Conservation (phyloP, 2,113 vertebrate genomes). For the Seriola quinqueradiata region DNA sequence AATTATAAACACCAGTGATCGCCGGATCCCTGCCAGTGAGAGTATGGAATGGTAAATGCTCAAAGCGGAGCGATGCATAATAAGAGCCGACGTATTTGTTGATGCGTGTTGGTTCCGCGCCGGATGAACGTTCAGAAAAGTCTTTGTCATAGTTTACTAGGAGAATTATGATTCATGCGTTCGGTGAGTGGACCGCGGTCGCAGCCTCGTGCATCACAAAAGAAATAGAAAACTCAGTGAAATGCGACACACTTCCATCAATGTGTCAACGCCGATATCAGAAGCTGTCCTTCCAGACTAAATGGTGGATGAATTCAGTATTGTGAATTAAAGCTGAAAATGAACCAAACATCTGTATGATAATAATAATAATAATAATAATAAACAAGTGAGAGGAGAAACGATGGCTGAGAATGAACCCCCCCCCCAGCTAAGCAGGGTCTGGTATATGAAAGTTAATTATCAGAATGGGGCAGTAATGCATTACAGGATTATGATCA, state of each 20-base stretch:
- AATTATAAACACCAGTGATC: slow-evolving; percentile 12
- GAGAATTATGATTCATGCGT: slow-evolving; percentile 58
- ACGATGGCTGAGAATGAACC: neutral
- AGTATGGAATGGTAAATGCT: slow-evolving; percentile 18
- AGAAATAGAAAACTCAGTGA: slow-evolving; percentile 34
- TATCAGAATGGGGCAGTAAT: neutral
- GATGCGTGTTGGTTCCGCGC: slow-evolving; percentile 36
- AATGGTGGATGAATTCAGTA: slow-evolving; percentile 22
- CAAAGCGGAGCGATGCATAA: slow-evolving; percentile 20
- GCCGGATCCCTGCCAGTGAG: slow-evolving; percentile 21
- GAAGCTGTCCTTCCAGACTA: slow-evolving; percentile 21
- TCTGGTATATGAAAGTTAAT: neutral
- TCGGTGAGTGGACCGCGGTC: slow-evolving; percentile 41
- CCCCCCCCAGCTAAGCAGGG: neutral
- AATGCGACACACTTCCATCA: slow-evolving; percentile 37
- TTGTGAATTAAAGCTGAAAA: slow-evolving; percentile 10
- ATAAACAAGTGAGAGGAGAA: neutral
- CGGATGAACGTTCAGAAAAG: slow-evolving; percentile 50
- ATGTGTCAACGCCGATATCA: slow-evolving; percentile 47
- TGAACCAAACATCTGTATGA: slow-evolving; percentile 10
- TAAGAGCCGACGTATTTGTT: slow-evolving; percentile 45
- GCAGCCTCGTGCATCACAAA: slow-evolving; percentile 32
- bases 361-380: neutral
- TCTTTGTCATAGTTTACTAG: slow-evolving; percentile 66
- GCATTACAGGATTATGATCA: neutral